Percentiles rank a stretch among this genome's conserved stretches.
Conservation (phyloP, 2,888 invertebrate genomes). For the Microplitis deprimator region DNA sequence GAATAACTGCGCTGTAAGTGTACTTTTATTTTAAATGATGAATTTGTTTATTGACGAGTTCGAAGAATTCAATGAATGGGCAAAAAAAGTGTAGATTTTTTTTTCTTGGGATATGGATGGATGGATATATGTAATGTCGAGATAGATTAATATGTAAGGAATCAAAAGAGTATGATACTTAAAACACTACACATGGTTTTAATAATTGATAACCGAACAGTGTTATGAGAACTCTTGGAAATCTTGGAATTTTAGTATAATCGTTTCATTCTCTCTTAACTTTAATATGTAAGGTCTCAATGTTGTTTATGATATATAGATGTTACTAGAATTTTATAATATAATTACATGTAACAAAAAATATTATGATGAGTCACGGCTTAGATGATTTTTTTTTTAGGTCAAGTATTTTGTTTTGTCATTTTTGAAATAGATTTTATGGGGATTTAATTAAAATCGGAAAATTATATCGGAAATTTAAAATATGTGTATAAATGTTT, state of each 20-base stretch:
- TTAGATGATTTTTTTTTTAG: no score
- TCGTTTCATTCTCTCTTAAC: conserved; percentile 59
- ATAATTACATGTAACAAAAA: not conserved
- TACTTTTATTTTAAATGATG: not conserved
- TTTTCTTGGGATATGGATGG: not conserved
- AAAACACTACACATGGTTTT: conserved; percentile 59
- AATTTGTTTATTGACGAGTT: conserved; percentile 11
- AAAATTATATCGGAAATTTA: no score
- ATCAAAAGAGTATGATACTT: conserved; percentile 29
- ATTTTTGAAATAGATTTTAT: no score
- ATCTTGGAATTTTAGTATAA: conserved; percentile 63
- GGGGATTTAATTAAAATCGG: no score
- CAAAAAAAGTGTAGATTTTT: not conserved
- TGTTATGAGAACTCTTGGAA: conserved; percentile 60
- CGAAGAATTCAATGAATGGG: conserved; percentile 19
- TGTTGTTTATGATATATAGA: not conserved
- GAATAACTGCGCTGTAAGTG: not conserved
- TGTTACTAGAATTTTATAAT: not conserved
- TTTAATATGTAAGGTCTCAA: not conserved
- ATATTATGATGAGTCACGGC: not conserved
- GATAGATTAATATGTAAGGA: not conserved
- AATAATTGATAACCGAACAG: conserved; percentile 68
- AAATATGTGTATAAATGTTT: no score
- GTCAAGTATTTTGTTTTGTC: no score
- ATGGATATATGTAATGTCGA: not conserved